phyloP scores from a whole-genome alignment of 2,113 vertebrate genomes.

The Globicephala melas region DNA sequence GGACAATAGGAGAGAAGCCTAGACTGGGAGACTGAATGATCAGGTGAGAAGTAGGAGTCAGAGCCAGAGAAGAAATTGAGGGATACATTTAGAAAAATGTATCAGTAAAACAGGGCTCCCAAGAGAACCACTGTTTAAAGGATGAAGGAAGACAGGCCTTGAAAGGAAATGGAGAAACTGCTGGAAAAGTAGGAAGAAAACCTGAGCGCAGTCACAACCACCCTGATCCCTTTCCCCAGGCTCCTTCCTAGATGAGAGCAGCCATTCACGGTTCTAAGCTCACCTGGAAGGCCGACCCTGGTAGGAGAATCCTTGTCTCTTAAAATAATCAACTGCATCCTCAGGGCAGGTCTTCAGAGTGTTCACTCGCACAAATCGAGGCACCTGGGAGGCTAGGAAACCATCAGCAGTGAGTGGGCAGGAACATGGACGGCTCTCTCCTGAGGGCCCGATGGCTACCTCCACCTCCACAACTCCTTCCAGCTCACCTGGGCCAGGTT shows the following conservation, averaged over 20 bases:
- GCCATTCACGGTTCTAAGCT: not conserved
- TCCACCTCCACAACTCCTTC: not conserved
- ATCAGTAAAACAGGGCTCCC: not conserved
- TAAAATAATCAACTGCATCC: slow-evolving; percentile 91
- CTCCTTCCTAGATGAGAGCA: not conserved
- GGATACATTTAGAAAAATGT: not conserved
- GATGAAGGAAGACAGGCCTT: not conserved
- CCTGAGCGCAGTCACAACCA: too few relatives aligned
- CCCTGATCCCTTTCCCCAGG: not conserved
- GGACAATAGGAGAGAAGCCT: not conserved
- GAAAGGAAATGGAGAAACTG: not conserved
- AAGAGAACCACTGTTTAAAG: not conserved
- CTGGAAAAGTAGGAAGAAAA: not conserved
- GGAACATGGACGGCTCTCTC: fast-evolving
- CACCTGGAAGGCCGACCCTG: slow-evolving; percentile 86
- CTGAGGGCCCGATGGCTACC: not conserved
- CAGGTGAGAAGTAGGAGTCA: not conserved
- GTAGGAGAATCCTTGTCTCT: slow-evolving; percentile 91
- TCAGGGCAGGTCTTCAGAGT: slow-evolving; percentile 89
- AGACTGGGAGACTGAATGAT: not conserved
- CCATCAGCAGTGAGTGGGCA: not conserved
- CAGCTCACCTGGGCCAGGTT: slow-evolving; percentile 36
- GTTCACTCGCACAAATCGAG: slow-evolving; percentile 94
- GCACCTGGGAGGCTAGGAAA: slow-evolving; percentile 80
- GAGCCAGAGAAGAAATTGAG: not conserved